Evolutionary conservation across 2,797 vertebrate genomes (phyloP).

Genomic region (Gobionotothen gibberifrons): DNA sequence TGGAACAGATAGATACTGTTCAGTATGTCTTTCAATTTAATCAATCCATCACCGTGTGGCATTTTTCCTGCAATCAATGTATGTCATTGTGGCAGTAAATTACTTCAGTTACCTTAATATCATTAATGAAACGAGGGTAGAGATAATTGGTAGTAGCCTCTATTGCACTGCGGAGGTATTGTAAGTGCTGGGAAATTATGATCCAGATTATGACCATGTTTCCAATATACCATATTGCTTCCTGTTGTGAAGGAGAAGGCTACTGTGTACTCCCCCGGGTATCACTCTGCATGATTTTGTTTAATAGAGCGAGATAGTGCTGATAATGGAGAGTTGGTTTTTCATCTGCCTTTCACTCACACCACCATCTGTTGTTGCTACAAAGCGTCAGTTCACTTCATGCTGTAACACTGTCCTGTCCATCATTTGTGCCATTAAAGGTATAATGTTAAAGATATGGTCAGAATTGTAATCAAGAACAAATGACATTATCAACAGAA

Average conservation of each 20-base stretch:
- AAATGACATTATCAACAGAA: too few relatives aligned
- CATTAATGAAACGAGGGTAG: conserved; percentile 16
- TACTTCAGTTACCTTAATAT: conserved; percentile 7
- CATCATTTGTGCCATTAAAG: neutral
- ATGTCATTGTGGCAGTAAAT: conserved; percentile 7
- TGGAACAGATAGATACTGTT: neutral
- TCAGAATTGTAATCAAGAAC: too few relatives aligned
- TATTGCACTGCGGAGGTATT: conserved; percentile 6
- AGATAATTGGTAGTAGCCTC: conserved; percentile 26
- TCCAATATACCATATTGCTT: conserved; percentile 20
- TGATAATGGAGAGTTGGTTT: conserved; percentile 30
- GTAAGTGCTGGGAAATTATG: conserved; percentile 18
- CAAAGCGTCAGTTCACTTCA: conserved; percentile 9
- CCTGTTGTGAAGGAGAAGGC: conserved; percentile 11
- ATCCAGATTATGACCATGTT: conserved; percentile 27
- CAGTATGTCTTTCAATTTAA: neutral
- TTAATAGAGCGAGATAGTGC: conserved; percentile 31
- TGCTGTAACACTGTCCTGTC: neutral
- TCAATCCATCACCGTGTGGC: neutral
- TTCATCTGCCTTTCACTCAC: conserved; percentile 28
- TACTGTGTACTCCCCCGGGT: neutral
- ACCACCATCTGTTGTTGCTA: conserved; percentile 28
- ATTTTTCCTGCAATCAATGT: conserved; percentile 19
- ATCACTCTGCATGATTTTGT: conserved; percentile 31
- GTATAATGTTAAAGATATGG: too few relatives aligned